phyloP scores from a whole-genome alignment of 2,113 vertebrate genomes.

The Xiphophorus maculatus region DNA sequence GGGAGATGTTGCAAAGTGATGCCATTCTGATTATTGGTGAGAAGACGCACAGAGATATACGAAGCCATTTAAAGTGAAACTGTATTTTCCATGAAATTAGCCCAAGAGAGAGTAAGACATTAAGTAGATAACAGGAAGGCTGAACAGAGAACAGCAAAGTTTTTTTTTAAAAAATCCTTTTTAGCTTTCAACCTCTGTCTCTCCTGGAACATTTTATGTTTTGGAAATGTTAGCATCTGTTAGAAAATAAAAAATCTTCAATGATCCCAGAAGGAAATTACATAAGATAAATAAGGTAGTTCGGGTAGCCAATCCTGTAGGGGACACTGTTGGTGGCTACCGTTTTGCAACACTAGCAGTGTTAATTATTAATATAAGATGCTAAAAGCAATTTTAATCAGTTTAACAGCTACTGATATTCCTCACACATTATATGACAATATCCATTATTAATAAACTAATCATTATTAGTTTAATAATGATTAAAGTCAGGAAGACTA shows the following conservation, averaged over 20 bases:
- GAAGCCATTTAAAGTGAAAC: neutral
- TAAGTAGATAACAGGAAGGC: neutral
- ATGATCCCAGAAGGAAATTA: neutral
- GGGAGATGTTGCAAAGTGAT: neutral
- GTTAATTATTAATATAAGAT: neutral
- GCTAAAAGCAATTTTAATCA: neutral
- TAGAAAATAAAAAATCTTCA: neutral
- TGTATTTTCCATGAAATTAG: neutral
- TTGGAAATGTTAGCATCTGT: neutral
- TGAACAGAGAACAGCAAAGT: neutral
- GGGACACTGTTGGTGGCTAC: neutral
- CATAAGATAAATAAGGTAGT: too few species aligned
- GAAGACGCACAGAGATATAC: neutral
- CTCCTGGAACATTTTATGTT: neutral
- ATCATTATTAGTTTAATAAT: neutral
- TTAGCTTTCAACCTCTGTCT: neutral
- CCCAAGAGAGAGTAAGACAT: neutral
- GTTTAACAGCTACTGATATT: neutral
- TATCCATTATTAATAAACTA: neutral
- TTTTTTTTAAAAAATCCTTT: neutral
- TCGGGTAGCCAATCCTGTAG: neutral
- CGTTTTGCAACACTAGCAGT: neutral
- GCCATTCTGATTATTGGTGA: neutral
- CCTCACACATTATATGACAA: neutral
- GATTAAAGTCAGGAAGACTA: neutral